phyloP scores from a whole-genome alignment of 2,888 invertebrate genomes.

The Noctua janthe region DNA sequence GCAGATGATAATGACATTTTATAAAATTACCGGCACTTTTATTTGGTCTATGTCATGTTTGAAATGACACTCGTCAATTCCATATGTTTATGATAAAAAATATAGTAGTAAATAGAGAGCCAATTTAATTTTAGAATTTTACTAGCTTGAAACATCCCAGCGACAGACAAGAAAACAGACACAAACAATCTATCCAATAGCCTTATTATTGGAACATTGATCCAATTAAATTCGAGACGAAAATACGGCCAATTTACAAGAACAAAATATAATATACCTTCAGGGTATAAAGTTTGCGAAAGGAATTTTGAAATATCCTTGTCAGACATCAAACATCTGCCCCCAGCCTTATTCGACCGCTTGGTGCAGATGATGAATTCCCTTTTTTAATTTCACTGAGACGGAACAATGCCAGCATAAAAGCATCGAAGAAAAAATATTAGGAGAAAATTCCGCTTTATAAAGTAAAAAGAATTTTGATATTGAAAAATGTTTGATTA shows the following conservation, averaged over 20 bases:
- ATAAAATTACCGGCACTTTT: not conserved
- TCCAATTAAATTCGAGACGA: conserved; percentile 21
- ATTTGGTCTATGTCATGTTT: not conserved
- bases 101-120: too few species aligned
- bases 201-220: conserved; percentile 13
- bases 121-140: conserved; percentile 2
- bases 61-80: not conserved
- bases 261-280: conserved; percentile 29
- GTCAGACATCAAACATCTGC: conserved; percentile 51
- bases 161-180: not conserved
- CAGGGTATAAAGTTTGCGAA: conserved; percentile 18
- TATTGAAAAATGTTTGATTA: conserved; percentile 44
- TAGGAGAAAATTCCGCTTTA: conserved; percentile 23
- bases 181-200: not conserved
- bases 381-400: conserved; percentile 61
- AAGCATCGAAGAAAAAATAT: conserved; percentile 61
- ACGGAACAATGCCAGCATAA: conserved; percentile 65
- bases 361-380: conserved; percentile 56
- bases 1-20: not conserved
- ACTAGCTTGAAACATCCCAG: not conserved
- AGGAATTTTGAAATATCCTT: conserved; percentile 33
- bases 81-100: too few species aligned
- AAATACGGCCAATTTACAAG: conserved; percentile 14
- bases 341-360: conserved; percentile 40
- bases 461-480: conserved; percentile 25